These are phyloP conservation scores for Dusona sp. DNA, from an alignment of 2,888 invertebrate genomes.

Conservation along the genomic window DNA sequence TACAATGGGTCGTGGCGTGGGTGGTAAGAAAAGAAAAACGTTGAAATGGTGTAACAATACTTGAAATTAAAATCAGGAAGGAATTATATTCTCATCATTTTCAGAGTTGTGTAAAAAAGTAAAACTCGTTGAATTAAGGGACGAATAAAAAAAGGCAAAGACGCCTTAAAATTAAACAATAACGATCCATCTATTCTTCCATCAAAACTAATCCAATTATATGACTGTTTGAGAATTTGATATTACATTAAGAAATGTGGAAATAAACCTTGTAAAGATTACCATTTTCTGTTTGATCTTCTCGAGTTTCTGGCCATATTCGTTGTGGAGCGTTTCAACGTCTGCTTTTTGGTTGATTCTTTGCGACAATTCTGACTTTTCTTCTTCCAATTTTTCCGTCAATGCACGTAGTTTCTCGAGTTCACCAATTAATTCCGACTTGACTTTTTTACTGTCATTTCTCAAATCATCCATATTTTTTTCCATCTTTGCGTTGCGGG, in stretches of 20 bases:
- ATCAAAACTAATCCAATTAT: neutral
- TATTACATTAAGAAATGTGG: neutral
- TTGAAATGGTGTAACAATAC: neutral
- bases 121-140: too few species aligned
- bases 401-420: slow-evolving; percentile 63
- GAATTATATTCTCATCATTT: neutral
- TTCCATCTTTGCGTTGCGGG: slow-evolving; percentile 78
- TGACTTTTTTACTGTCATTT: slow-evolving; percentile 73
- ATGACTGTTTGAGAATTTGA: neutral
- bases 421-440: slow-evolving; percentile 61
- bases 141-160: too few species aligned
- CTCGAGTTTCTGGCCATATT: slow-evolving; percentile 91
- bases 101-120: too few species aligned
- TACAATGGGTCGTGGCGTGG: too few species aligned
- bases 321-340: slow-evolving; percentile 86
- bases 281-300: slow-evolving; percentile 94
- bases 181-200: too few species aligned
- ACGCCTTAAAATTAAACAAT: too few species aligned
- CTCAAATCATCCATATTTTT: slow-evolving; percentile 77
- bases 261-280: slow-evolving; percentile 82
- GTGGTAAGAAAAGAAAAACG: slow-evolving; percentile 70
- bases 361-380: slow-evolving; percentile 64
- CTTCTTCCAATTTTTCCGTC: slow-evolving; percentile 74
- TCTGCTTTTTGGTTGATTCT: slow-evolving; percentile 79
- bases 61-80: neutral